Base-by-base conservation (phyloP, 2,888 invertebrate species). In the Lasioglossum villosulum region DNA sequence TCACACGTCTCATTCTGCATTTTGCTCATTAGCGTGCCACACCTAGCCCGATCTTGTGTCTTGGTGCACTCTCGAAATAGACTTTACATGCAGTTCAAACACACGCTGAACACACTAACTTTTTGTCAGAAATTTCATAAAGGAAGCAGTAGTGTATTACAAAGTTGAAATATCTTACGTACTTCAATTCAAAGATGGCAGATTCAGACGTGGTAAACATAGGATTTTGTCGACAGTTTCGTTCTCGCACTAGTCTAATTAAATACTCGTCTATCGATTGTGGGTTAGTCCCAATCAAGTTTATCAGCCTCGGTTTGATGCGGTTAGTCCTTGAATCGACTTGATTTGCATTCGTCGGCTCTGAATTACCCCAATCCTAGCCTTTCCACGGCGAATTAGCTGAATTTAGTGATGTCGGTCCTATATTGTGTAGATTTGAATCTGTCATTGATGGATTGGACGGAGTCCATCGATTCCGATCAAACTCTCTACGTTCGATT, bases 1-100 rank as follows among this genome's bases (percentile, higher is more conserved):
- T 74, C 77, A 89, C 73, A 75, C 83, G 71, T 74, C 48, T 75
- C 83, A 83, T 75, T 30, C 70, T 59, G 76, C 87, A 66, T 37
- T 68, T 27, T 73, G 79, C 77, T 74, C 76, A 77, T 73, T 80
- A 66, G 77, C 42, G 70, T 66, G 66, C 52, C 48, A 77, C 77
- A 70, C 74, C 78, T 86, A 84, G 63, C 37, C 74, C n/a, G 23
- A 34, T 27, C 30, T 39, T 48, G 75, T 39, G 59, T 52, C 56
- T 82, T 83, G n/a, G 73, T 37, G 73, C 83, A 85, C 82, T 27
- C 10, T 76, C 23, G 52, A 77, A 19, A n/a, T 77, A 82, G 83
- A 72, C 59, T 73, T 70, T 39, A 82, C 63, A 34, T 63, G 56
- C 48, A 37, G 27, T 23, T 42, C 23, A n/a, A 52, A 52, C 52